Base-by-base conservation (phyloP, 2,888 invertebrate genomes). In the Steinernema hermaphroditum region DNA sequence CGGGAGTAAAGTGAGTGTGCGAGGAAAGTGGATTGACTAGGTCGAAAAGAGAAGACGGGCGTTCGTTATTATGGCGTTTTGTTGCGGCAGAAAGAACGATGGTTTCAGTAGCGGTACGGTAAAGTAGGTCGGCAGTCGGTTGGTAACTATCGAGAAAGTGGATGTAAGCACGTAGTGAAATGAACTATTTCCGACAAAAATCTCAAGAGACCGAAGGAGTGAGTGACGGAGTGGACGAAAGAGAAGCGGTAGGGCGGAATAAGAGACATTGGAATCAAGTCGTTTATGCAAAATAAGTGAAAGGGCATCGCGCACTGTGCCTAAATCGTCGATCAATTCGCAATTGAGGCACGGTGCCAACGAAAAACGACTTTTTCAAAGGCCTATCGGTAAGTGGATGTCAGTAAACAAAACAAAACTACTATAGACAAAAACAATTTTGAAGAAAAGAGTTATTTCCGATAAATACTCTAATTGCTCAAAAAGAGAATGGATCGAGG, bases 241-340 rank as follows among this genome's bases (percentile, higher is more conserved):
- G 32, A 62, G 27, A 62, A 24, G n/a, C 22, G 46, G 46, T 19
- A 46, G 46, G 46, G 46, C 16, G 62, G 27, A 22, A 54, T 2
- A 32, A n/a, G 32, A 62, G 16, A 62, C 62, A 16, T 14, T 2
- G 32, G 62, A n/a, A 62, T 32, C 62, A 62, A 62, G 62, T 62
- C 62, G 62, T 62, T 62, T 62, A 62, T 29, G 62, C 29, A 29
- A 62, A 62, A 62, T 62, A 62, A 62, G 62, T 62, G 62, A 62
- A 62, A 62, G 62, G 62, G 62, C 62, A 62, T 29, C 62, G 62
- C 29, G 62, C 62, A 62, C 62, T 62, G 62, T 62, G 62, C 32
- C 62, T 62, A 29, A 29, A 32, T 32, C 32, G 62, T 32, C 62
- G 62, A 62, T 4, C 37, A 6, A 2, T 24, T 62, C 62, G 62